Conservation (phyloP, 2,113 vertebrate species). For the Conger conger region DNA sequence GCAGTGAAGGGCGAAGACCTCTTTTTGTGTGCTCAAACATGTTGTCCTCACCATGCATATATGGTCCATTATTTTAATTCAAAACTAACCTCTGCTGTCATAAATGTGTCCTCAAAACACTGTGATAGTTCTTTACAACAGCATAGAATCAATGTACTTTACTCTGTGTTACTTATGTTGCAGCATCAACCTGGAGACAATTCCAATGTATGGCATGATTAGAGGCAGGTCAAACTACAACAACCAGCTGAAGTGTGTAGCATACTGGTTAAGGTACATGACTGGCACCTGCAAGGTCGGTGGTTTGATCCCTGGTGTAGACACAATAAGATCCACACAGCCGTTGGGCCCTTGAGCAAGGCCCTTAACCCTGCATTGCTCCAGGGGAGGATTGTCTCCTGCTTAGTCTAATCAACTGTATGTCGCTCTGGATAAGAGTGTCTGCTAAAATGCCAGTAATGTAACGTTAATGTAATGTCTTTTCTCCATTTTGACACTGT, state of each 20-base stretch:
- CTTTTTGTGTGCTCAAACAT: not conserved
- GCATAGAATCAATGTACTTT: not conserved
- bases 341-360: too few species aligned
- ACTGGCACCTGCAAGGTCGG: too few species aligned
- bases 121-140: not conserved
- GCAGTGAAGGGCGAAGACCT: not conserved
- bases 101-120: not conserved
- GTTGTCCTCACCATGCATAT: not conserved
- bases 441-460: too few species aligned
- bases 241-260: not conserved
- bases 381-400: too few species aligned
- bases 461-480: too few species aligned
- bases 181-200: not conserved
- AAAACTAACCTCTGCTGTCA: not conserved
- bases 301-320: too few species aligned
- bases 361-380: too few species aligned
- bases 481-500: not conserved
- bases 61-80: slow-evolving; percentile 4
- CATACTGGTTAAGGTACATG: too few species aligned
- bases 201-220: not conserved
- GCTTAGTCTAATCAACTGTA: too few species aligned
- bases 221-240: not conserved
- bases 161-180: not conserved
- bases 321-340: too few species aligned
- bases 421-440: too few species aligned